Percentiles rank a stretch among this genome's conserved stretches.
These are phyloP conservation scores for Eupeodes latifasciatus DNA, from an alignment of 2,888 invertebrate species.

Conservation along the genomic window DNA sequence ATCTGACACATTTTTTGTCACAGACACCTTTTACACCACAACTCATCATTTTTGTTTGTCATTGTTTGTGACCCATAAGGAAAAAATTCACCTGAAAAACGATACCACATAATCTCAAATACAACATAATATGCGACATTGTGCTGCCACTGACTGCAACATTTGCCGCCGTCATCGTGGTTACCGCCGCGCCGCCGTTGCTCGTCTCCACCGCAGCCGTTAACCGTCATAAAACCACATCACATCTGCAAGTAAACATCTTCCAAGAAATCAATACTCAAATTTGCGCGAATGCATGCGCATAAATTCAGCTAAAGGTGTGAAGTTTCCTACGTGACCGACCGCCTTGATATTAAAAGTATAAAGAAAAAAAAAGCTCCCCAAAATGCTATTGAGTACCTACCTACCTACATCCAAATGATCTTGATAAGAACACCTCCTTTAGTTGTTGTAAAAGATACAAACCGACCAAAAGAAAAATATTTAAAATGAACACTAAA, in stretches of 20 bases:
- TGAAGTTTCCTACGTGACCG: conserved; percentile 73
- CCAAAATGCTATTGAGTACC: conserved; percentile 47
- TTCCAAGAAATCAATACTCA: conserved; percentile 75
- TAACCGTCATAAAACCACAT: neutral
- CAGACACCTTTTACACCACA: conserved; percentile 1
- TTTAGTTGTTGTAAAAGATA: neutral
- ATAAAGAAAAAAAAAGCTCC: conserved; percentile 19
- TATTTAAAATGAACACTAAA: conserved; percentile 32
- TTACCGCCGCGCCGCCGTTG: too few relatives aligned
- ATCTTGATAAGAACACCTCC: conserved; percentile 67
- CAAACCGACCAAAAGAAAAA: neutral
- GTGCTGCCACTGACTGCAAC: neutral
- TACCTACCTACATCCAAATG: conserved; percentile 49
- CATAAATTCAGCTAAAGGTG: conserved; percentile 71
- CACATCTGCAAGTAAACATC: conserved; percentile 47
- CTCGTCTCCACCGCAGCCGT: neutral
- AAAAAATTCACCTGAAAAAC: conserved; percentile 55
- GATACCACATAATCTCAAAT: conserved; percentile 31
- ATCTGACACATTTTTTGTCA: too few relatives aligned
- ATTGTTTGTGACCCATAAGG: neutral
- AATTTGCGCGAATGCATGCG: conserved; percentile 57
- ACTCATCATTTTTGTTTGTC: conserved; percentile 22
- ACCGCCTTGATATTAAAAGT: conserved; percentile 61
- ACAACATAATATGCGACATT: neutral
- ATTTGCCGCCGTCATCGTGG: neutral